These are phyloP conservation scores for Hirtodrosophila histrioides DNA, from an alignment of 2,888 invertebrate genomes.

Conservation along the genomic window DNA sequence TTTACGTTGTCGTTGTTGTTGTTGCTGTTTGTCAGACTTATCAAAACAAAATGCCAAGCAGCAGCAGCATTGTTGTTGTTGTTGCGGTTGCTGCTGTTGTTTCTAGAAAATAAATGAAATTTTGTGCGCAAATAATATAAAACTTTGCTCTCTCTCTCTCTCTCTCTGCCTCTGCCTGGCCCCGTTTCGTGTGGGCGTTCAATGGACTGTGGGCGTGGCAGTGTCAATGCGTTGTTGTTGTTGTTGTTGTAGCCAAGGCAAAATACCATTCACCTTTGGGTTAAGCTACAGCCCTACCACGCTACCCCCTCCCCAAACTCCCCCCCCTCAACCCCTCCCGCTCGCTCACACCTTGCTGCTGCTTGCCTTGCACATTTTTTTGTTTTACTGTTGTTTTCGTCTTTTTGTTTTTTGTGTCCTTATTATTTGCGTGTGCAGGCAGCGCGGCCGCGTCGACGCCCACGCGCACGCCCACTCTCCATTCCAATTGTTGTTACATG, in stretches of 20 bases:
- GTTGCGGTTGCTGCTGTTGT: conserved; percentile 41
- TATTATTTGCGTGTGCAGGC: conserved; percentile 64
- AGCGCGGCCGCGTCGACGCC: conserved; percentile 16
- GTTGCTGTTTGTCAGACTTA: conserved; percentile 73
- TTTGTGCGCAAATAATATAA: conserved; percentile 49
- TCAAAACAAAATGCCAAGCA: conserved; percentile 74
- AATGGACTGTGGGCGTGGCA: no score
- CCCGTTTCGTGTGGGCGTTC: conserved; percentile 6
- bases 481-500: conserved; percentile 7
- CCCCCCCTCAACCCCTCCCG: no score
- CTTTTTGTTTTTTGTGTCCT: conserved; percentile 36
- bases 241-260: conserved; percentile 22
- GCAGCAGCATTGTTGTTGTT: conserved; percentile 38
- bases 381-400: conserved; percentile 31
- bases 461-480: conserved; percentile 36
- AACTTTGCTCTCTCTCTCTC: conserved; percentile 8
- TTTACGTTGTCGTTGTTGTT: conserved; percentile 16
- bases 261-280: conserved; percentile 33
- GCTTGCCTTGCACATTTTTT: no score
- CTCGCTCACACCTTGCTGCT: conserved; percentile 9
- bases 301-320: no score
- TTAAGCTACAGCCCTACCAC: no score
- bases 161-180: no score
- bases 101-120: conserved; percentile 62
- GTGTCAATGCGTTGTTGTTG: conserved; percentile 26